These are phyloP conservation scores for Nyctalus aviator DNA, from an alignment of 2,797 vertebrate species.

Conservation along the genomic window DNA sequence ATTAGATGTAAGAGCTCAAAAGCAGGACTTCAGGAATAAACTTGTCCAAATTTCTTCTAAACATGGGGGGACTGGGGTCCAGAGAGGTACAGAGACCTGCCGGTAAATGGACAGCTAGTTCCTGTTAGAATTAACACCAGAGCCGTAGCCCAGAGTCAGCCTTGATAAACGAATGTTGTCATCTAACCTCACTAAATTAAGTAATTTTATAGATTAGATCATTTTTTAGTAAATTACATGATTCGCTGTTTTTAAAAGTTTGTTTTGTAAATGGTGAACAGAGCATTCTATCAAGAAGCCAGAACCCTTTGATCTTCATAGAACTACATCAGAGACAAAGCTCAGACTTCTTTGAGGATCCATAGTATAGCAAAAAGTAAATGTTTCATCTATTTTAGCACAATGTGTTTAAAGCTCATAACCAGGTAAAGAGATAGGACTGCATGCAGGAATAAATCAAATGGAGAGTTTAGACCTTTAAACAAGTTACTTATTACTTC, in stretches of 20 bases:
- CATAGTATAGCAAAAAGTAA: not conserved
- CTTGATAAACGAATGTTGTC: not conserved
- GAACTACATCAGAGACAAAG: not conserved
- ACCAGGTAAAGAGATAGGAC: not conserved
- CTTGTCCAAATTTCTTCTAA: not conserved
- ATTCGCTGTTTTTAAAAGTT: slow-evolving; percentile 59
- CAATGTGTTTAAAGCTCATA: not conserved
- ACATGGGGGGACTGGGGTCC: too few species aligned
- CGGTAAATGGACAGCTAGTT: not conserved
- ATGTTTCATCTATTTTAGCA: not conserved
- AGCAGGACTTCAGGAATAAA: not conserved
- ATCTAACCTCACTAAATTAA: slow-evolving; percentile 56
- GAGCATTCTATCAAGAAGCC: not conserved
- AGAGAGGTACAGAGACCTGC: not conserved
- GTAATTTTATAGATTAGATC: slow-evolving; percentile 57
- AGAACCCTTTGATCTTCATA: not conserved
- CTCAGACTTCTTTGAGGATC: not conserved
- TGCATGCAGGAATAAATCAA: not conserved
- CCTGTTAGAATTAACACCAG: not conserved
- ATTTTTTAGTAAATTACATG: slow-evolving; percentile 49
- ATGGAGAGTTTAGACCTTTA: not conserved
- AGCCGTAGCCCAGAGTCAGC: not conserved
- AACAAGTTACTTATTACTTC: not conserved
- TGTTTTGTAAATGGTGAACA: slow-evolving; percentile 63
- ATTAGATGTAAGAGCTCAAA: not conserved